Evolutionary conservation across 2,113 vertebrate species (phyloP).

Genomic region (Trichomycterus rosablanca): DNA sequence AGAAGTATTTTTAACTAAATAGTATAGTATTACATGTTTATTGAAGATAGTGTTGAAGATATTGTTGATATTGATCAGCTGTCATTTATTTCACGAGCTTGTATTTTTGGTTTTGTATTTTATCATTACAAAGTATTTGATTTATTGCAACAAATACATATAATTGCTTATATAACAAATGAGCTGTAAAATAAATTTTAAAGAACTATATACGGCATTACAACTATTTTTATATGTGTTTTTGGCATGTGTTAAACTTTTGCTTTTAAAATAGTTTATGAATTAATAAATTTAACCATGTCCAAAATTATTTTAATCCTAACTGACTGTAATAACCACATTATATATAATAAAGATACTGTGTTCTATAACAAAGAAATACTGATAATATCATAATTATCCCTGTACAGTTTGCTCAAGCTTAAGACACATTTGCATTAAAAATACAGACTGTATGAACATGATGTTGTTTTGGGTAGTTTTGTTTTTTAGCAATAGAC

Average conservation of each 20-base stretch:
- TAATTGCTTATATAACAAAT: conserved; percentile 62
- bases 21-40: conserved; percentile 25
- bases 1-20: conserved; percentile 19
- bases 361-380: conserved; percentile 35
- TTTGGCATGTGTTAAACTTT: conserved; percentile 77
- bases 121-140: conserved; percentile 49
- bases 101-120: conserved; percentile 19
- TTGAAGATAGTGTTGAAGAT: conserved; percentile 33
- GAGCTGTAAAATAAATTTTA: conserved; percentile 77
- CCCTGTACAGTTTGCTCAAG: conserved; percentile 82
- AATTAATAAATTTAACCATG: conserved; percentile 74
- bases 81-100: conserved; percentile 39
- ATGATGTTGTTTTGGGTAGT: conserved; percentile 39
- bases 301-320: conserved; percentile 66
- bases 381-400: conserved; percentile 63
- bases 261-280: conserved; percentile 61
- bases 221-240: conserved; percentile 79
- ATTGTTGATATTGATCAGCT: too few relatives aligned
- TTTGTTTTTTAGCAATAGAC: conserved; percentile 5
- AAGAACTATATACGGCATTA: conserved; percentile 73
- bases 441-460: conserved; percentile 51
- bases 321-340: conserved; percentile 45
- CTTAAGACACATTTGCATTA: conserved; percentile 47
- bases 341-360: conserved; percentile 46
- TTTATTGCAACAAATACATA: conserved; percentile 53